Evolutionary conservation across 1,140 invertebrate species (phyloP).

Genomic region (Heliothis virescens): DNA sequence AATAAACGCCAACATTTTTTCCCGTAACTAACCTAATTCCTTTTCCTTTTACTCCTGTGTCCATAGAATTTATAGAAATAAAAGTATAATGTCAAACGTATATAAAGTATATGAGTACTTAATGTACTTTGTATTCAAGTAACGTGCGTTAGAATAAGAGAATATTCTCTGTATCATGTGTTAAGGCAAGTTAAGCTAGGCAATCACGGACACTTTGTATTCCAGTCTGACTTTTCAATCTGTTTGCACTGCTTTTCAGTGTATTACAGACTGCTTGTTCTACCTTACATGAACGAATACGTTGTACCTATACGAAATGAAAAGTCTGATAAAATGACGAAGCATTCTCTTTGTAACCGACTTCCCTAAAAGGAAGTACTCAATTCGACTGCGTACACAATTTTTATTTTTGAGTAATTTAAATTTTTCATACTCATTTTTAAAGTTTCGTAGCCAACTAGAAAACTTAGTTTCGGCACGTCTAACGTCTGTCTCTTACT

Average conservation of each 20-base stretch:
- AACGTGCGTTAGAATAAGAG: neutral
- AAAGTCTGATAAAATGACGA: neutral
- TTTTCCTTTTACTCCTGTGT: neutral
- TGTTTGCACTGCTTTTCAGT: constrained; percentile 17
- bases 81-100: constrained; percentile 21
- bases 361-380: no score
- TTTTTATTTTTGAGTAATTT: no score
- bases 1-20: neutral
- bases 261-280: neutral
- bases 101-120: constrained; percentile 10
- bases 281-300: neutral
- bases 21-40: neutral
- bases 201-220: constrained; percentile 26
- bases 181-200: constrained; percentile 4
- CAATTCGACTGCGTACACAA: no score
- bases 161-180: neutral
- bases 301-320: no score
- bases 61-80: constrained; percentile 5
- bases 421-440: no score
- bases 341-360: neutral
- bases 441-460: no score
- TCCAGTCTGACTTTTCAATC: constrained; percentile 38
- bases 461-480: no score
- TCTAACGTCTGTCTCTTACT: no score
- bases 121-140: constrained; percentile 4